These are phyloP conservation scores for Bombus waltoni DNA, from an alignment of 1,140 invertebrate species.

Conservation along the genomic window DNA sequence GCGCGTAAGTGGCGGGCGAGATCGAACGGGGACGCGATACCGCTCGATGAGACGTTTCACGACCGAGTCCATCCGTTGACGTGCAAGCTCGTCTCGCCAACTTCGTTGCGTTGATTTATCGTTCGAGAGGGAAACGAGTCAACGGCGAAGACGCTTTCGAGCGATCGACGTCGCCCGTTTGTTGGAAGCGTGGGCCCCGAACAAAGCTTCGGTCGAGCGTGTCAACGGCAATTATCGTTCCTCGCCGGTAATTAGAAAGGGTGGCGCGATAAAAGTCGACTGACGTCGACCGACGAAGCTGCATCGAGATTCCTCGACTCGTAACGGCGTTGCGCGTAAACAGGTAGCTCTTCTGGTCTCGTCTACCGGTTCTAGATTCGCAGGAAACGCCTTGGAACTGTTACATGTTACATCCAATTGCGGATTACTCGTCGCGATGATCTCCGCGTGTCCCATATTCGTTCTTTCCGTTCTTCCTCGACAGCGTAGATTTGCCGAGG, in stretches of 20 bases:
- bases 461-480: neutral
- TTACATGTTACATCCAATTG: neutral
- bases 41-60: neutral
- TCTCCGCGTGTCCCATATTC: neutral
- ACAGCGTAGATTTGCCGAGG: neutral
- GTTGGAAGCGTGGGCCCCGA: too few species aligned
- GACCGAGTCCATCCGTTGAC: neutral
- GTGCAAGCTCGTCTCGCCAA: neutral
- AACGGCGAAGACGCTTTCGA: too few species aligned
- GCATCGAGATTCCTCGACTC: slow-evolving; percentile 11
- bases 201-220: slow-evolving; percentile 19
- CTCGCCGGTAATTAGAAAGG: slow-evolving; percentile 17
- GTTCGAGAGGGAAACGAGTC: neutral
- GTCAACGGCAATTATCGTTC: slow-evolving; percentile 23
- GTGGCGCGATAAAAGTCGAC: slow-evolving; percentile 9
- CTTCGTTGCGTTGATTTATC: slow-evolving; percentile 27
- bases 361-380: neutral
- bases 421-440: neutral
- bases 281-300: neutral
- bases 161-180: neutral
- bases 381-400: neutral
- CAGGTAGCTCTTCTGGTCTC: neutral
- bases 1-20: neutral
- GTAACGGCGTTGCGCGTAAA: slow-evolving; percentile 40
- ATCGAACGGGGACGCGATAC: slow-evolving; percentile 10